Base-by-base conservation (phyloP, 2,113 vertebrate species). In the Coreoperca whiteheadi region DNA sequence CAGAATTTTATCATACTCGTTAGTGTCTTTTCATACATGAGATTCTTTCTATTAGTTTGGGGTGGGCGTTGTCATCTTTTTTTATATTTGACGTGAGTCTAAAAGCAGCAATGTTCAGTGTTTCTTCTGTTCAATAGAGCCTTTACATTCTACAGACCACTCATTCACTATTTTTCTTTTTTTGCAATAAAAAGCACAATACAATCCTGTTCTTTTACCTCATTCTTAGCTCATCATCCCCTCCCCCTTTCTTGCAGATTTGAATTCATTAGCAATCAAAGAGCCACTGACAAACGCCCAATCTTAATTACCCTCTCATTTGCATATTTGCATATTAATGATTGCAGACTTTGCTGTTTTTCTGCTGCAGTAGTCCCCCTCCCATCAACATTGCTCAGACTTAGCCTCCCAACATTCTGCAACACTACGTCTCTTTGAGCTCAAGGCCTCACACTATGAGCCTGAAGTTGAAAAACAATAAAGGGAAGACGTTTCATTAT, bases 321-420 rank as follows among this genome's bases (percentile, higher is more conserved):
- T 96, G 94, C 95, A 96, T 96, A 94, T 95, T 94, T 96, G 95
- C 95, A 96, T 96, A 95, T 95, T 96, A 96, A 96, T 96, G 94
- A 95, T 92, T 95, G 94, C 95, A 95, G 94, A 95, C 91, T 92
- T 94, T 90, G 93, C 92, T 81, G 86, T 94, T 93, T 94, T 91
- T 93, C 85, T 95, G 92, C 94, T 91, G 94, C 95, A 94, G 94
- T 86, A 88, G 87, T 89, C 89, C 86, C 74, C 82, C 88, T 80
- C 90, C 85, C 83, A 63, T 82, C 83, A 83, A 74, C 83, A 86
- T 7, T 57, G 72, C 82, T 83, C 84, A 89, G 74, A 91, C 86
- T 68, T 79, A 48, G 73, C 71, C 82, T 68, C 69, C 73, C 25
- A n/a, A 76, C 77, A 92, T 65, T 73, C 81, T 79, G 83, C 82